Base-by-base conservation (phyloP, 1,140 invertebrate genomes). In the Euura lappo region DNA sequence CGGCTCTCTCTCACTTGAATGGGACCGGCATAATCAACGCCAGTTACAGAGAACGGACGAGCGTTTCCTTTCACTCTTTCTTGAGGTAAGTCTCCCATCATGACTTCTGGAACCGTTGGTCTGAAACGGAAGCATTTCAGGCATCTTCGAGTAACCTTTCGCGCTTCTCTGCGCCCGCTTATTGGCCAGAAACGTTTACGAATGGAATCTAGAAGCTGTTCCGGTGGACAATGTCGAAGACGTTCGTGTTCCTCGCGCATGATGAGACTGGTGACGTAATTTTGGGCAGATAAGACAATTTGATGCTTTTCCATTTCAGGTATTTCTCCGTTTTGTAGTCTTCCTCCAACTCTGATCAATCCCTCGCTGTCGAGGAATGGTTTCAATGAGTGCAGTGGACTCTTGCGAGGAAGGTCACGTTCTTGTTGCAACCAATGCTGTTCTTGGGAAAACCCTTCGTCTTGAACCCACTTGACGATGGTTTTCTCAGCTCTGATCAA, bases 1-100 rank as follows among this genome's bases (percentile, higher is more conserved):
- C 69, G 45, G 45, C 74, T 71, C 47, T 75, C 73, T 11, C 75
- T 76, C n/a, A 80, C 69, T 6, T 65, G 44, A 72, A 81, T 72
- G 3, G 87, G 87, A 7, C 87, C 87, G 10, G 82, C 82, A 74
- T 80, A 88, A 72, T 88, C 87, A 2, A 87, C 69, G 3, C 87
- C 88, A 11, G 70, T 64, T 45, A 78, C 74, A 11, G 71, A 28
- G 72, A 88, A 89, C n/a, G 82, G 74, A 5, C 72, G 68, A 28
- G 28, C 28, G 7, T 77, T 44, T 13, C 76, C 73, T 45, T n/a
- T 72, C 1, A 85, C 77, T 72, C 82, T 43, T 3, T 68, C 65
- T 4, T 64, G 11, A 8, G 75, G 75, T 69, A 86, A 75, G 42
- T 82, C 72, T 6, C 74, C 83, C 85, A 86, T 86, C 0, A 74